phyloP scores from a whole-genome alignment of 2,797 vertebrate genomes.

The Pampus argenteus region DNA sequence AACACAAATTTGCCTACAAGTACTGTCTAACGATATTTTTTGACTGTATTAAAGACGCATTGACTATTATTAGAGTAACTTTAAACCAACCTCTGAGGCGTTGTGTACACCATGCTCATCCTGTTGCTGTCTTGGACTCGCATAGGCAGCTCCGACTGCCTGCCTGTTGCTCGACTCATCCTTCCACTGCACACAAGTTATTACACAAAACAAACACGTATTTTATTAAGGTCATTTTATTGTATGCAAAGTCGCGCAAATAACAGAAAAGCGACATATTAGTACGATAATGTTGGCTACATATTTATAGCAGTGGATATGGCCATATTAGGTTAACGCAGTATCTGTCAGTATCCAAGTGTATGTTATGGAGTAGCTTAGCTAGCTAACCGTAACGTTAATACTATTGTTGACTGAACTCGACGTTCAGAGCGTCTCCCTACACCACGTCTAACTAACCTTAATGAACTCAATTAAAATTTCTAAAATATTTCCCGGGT shows the following conservation, averaged over 20 bases:
- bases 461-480: no score
- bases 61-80: background rate
- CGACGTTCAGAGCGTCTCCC: no score
- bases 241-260: background rate
- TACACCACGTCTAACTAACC: no score
- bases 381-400: background rate
- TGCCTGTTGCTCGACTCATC: slow-evolving; percentile 79
- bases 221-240: background rate
- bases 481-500: no score
- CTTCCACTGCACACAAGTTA: slow-evolving; percentile 60
- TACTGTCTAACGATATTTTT: background rate
- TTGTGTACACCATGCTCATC: slow-evolving; percentile 86
- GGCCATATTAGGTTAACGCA: background rate
- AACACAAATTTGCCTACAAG: background rate
- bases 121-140: slow-evolving; percentile 91
- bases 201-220: background rate
- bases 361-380: background rate
- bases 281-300: fast-evolving
- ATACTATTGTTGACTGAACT: background rate
- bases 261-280: fast-evolving
- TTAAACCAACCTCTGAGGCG: slow-evolving; percentile 89
- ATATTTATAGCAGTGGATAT: background rate
- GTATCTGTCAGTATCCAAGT: background rate
- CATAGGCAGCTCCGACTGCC: slow-evolving; percentile 88
- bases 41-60: background rate